A percentile compares a stretch with the other conserved stretches of the same genome.
These are phyloP conservation scores for Synanceia verrucosa DNA, from an alignment of 2,797 vertebrate species.

Conservation along the genomic window DNA sequence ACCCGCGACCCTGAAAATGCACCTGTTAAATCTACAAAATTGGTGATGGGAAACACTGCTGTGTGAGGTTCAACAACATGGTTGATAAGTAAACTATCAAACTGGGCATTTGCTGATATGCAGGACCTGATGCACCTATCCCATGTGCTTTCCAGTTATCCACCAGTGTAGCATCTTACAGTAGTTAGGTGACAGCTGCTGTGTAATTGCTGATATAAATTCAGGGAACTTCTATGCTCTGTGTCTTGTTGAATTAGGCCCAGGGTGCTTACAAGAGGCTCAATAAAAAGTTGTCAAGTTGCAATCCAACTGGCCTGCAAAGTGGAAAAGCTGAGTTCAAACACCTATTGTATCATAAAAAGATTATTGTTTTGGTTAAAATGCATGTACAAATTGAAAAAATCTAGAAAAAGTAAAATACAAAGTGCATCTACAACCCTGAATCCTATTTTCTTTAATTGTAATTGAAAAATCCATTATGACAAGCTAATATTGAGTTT, in stretches of 20 bases:
- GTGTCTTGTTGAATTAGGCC: slow-evolving; percentile 2
- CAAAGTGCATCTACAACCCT: too few relatives aligned
- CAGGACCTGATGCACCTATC: neutral
- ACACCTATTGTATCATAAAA: too few relatives aligned
- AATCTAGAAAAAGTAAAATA: too few relatives aligned
- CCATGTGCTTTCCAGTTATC: neutral
- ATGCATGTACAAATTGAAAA: too few relatives aligned
- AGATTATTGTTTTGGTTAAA: too few relatives aligned
- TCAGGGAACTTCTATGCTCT: neutral
- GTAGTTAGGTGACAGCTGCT: neutral
- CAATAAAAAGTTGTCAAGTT: too few relatives aligned
- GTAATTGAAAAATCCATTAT: too few relatives aligned
- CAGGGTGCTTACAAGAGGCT: neutral
- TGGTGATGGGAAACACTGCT: neutral
- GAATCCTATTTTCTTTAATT: too few relatives aligned
- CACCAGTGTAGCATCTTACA: neutral
- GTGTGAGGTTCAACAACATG: neutral
- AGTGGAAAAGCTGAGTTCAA: too few relatives aligned
- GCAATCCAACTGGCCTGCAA: too few relatives aligned
- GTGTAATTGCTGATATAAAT: slow-evolving; percentile 36
- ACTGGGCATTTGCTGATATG: neutral
- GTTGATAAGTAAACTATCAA: slow-evolving; percentile 4
- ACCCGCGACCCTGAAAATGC: neutral
- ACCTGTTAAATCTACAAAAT: neutral
- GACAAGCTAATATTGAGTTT: too few relatives aligned